Evolutionary conservation across 2,113 vertebrate species (phyloP), one percentile per base, ranked within the genome.

Genomic region (Oryzias curvinotus): DNA sequence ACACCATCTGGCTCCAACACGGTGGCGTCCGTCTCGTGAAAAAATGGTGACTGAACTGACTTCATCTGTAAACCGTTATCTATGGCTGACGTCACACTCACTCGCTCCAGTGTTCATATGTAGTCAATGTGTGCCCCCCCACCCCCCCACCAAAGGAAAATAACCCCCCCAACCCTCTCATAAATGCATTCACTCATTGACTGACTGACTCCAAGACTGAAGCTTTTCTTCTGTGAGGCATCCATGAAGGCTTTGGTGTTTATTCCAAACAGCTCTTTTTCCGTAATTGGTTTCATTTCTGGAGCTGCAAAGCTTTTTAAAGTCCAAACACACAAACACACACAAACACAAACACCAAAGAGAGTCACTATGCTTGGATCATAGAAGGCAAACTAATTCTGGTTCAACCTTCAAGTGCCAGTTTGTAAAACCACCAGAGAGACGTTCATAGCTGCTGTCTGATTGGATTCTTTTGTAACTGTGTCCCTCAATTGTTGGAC

Each of bases 261-360:
- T 54, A 36, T 58, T 63, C 36, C 71, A 58, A 47, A 19, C 42
- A 47, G 14, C 53, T 68, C 6, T 17, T 65, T 71, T 46, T 6
- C 54, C 64, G 52, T 81, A 79, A 79, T 80, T 74, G 62, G 50
- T 56, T 81, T 78, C 23, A 59, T 79, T 73, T 78, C 42, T 65
- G 55, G 47, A 81, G 52, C 42, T 67, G 41, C 30, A 19, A 44
- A 14, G 47, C 60, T 58, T 64, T 44, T 36, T 19, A 60, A 42
- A 69, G 30, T 68, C 49, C 16, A 17, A 48, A 15, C 42, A 62
- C 43, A 44, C 46, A n/a, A n/a, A 16, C 66, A 52, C 62, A 58
- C 26, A 42, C 44, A 48, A 21, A 54, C 53, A 19, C 56, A 13
- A 23, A 54, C n/a, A 28, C 48, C 14, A 53, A 56, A 57, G 44